Conservation (phyloP, 2,797 vertebrate genomes). For the Myiotriccus ornatus region DNA sequence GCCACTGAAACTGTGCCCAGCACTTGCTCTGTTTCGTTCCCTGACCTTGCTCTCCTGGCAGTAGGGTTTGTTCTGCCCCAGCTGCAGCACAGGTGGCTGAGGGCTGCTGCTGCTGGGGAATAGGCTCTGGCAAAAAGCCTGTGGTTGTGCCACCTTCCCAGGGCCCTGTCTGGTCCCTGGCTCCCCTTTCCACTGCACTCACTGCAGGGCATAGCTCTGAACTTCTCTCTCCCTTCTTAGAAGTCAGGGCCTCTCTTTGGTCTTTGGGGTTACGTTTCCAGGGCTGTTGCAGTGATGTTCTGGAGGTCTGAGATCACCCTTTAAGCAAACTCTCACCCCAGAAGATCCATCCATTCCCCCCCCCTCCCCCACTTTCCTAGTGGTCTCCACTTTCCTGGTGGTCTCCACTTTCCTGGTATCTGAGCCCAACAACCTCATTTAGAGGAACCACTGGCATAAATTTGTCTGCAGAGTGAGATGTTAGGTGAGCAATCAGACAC, state of each 20-base stretch:
- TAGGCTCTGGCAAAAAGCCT: neutral
- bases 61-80: neutral
- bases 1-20: neutral
- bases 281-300: neutral
- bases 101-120: neutral
- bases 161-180: neutral
- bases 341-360: neutral
- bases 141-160: neutral
- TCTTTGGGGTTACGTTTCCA: neutral
- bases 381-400: neutral
- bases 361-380: neutral
- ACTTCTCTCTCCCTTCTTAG: neutral
- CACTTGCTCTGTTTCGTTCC: neutral
- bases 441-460: neutral
- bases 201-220: neutral
- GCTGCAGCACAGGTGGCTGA: neutral
- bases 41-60: neutral
- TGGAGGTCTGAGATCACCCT: neutral
- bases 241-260: neutral
- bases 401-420: neutral
- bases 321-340: neutral
- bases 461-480: neutral
- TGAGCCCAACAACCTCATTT: neutral
- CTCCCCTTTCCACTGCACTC: neutral
- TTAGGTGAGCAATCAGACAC: neutral